Percentiles rank a stretch among this genome's conserved stretches.
Conservation (phyloP, 1,140 invertebrate genomes). For the Heliconius himera region DNA sequence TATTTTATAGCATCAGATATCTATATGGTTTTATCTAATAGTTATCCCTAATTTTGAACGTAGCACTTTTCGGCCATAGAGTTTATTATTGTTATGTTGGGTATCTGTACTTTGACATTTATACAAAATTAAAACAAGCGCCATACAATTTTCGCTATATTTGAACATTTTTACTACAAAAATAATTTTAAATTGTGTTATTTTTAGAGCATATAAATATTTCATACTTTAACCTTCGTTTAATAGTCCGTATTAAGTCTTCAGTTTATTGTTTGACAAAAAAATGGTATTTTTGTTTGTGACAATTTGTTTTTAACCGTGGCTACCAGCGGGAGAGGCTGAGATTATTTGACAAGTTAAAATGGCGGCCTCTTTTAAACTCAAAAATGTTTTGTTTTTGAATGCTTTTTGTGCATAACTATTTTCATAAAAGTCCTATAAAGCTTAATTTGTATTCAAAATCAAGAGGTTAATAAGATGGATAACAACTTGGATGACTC, state of each 20-base stretch:
- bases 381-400: slow-evolving; percentile 56
- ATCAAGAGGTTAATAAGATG: slow-evolving; percentile 50
- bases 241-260: background rate
- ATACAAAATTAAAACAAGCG: slow-evolving; percentile 75
- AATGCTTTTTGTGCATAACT: slow-evolving; percentile 36
- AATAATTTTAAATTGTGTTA: slow-evolving; percentile 10
- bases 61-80: background rate
- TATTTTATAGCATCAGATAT: too few relatives aligned
- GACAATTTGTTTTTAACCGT: slow-evolving; percentile 79
- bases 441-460: background rate
- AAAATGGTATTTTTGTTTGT: slow-evolving; percentile 41
- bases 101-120: slow-evolving; percentile 50
- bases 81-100: slow-evolving; percentile 44
- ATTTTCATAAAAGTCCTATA: slow-evolving; percentile 12
- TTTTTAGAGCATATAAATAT: slow-evolving; percentile 12
- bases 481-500: slow-evolving; percentile 73
- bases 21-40: too few relatives aligned
- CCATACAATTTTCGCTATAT: slow-evolving; percentile 60
- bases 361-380: slow-evolving; percentile 79
- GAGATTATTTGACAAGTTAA: slow-evolving; percentile 70
- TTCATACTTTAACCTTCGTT: background rate
- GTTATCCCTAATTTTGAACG: background rate
- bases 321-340: slow-evolving; percentile 61
- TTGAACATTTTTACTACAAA: slow-evolving; percentile 35
- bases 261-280: slow-evolving; percentile 1